Conservation (phyloP, 2,888 invertebrate species). For the Alloplasta piceator region DNA sequence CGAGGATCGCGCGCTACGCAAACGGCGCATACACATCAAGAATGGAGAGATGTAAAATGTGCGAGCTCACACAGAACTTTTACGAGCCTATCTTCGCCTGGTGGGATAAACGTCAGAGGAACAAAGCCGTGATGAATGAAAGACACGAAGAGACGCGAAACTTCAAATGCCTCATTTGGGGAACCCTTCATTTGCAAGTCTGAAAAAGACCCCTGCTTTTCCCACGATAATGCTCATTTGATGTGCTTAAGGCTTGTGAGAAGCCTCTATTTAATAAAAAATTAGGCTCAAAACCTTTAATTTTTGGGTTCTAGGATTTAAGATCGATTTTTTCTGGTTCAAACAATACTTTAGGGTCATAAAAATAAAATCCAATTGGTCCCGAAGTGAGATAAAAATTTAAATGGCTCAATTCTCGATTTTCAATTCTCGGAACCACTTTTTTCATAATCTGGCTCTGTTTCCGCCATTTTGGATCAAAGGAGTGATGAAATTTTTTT, state of each 20-base stretch:
- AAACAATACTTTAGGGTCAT: too few species aligned
- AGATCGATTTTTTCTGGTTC: too few species aligned
- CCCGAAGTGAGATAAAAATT: too few species aligned
- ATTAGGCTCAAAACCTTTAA: too few species aligned
- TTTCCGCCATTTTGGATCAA: too few species aligned
- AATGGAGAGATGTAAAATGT: conserved; percentile 36
- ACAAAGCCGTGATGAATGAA: conserved; percentile 64
- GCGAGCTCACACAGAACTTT: neutral
- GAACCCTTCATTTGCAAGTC: conserved; percentile 22
- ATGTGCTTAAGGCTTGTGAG: neutral
- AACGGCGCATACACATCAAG: neutral
- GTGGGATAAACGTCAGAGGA: conserved; percentile 49
- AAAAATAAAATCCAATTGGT: too few species aligned
- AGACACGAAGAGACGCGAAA: conserved; percentile 25
- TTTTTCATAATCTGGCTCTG: too few species aligned
- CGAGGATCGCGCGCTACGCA: neutral
- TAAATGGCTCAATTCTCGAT: too few species aligned
- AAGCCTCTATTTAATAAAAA: neutral
- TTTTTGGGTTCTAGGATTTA: too few species aligned
- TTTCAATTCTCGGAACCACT: too few species aligned
- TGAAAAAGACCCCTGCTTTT: neutral
- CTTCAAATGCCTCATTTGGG: conserved; percentile 52
- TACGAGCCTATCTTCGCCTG: neutral
- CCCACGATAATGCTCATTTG: neutral
- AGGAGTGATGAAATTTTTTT: too few species aligned